Base-by-base conservation (phyloP, 2,888 invertebrate genomes). In the Phrixothrix hirtus region DNA sequence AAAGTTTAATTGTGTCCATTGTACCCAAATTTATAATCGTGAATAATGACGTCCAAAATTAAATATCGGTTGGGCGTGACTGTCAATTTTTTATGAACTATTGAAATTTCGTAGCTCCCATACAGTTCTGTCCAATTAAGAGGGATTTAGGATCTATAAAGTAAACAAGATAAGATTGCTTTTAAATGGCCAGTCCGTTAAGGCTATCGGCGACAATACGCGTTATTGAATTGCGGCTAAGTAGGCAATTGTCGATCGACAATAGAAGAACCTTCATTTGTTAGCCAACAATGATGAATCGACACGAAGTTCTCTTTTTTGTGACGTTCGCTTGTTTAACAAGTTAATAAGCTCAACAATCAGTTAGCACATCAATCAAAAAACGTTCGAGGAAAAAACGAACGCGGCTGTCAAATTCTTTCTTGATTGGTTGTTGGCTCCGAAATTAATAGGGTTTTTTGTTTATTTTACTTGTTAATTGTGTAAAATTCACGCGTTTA, bases 401-500 rank as follows among this genome's bases (percentile, higher is more conserved):
- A 60, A 37, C 43, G 38, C 55, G 45, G 66, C 69, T 65, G 73
- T 74, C 72, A 73, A 73, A 74, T 73, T 67, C 71, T 66, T 64
- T 59, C 69, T 71, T 74, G 74, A 75, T 75, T 75, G 73, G 74
- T 74, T 74, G 72, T 72, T 72, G 66, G 68, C 66, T 62, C 63
- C 69, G 67, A 64, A 75, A 75, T 74, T 75, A 74, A 75, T 74
- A 71, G 73, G 66, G 66, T 72, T 71, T 68, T 74, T 74, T 73
- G 74, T 75, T 75, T 75, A 73, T 74, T 75, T 75, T 73, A 72
- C 72, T 72, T 74, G 75, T 76, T 76, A 76, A 76, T 76, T 75
- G 76, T 76, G 75, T 76, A 75, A 76, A 76, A 75, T 75, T 76
- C 76, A 76, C 76, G 75, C 75, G 70, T 72, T 75, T 76, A 76